A percentile compares a stretch with the other conserved stretches of the same genome.
Evolutionary conservation across 2,113 vertebrate species (phyloP).

Genomic region (Zapus hudsonius): DNA sequence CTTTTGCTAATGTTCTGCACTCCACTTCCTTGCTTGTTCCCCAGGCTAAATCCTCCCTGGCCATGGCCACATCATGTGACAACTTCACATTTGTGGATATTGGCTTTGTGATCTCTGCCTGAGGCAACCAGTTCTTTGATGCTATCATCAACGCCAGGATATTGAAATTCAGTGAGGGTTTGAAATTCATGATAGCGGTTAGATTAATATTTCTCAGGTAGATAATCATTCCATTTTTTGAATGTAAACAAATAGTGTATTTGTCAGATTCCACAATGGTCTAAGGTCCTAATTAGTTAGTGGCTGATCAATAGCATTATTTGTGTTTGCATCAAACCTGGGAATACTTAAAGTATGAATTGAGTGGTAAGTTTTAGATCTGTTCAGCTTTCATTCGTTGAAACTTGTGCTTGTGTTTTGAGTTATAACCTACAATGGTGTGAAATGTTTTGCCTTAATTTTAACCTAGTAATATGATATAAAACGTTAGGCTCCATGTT

Average conservation of each 20-base stretch:
- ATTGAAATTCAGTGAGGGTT: slow-evolving; percentile 34
- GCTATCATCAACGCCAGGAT: not conserved
- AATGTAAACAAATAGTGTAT: not conserved
- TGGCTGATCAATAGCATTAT: not conserved
- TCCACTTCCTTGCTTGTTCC: not conserved
- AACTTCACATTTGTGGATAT: not conserved
- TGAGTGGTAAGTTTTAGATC: not conserved
- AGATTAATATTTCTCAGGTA: slow-evolving; percentile 15
- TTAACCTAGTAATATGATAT: not conserved
- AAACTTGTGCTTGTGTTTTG: not conserved
- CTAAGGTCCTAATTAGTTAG: not conserved
- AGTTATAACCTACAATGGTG: not conserved
- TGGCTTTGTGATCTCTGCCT: slow-evolving; percentile 13
- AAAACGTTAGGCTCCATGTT: not conserved
- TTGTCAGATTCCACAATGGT: not conserved
- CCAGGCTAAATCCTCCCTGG: not conserved
- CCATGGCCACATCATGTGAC: not conserved
- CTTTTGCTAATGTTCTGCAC: not conserved
- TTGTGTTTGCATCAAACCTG: slow-evolving; percentile 5
- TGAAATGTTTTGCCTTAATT: not conserved
- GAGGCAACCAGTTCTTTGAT: not conserved
- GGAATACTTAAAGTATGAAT: not conserved
- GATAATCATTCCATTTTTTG: not conserved
- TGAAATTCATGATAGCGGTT: not conserved
- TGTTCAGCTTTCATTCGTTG: slow-evolving; percentile 27